Evolutionary conservation across 1,140 invertebrate species (phyloP), one percentile per base, ranked within the genome.

Genomic region (Pseudomyrmex dendroicus): DNA sequence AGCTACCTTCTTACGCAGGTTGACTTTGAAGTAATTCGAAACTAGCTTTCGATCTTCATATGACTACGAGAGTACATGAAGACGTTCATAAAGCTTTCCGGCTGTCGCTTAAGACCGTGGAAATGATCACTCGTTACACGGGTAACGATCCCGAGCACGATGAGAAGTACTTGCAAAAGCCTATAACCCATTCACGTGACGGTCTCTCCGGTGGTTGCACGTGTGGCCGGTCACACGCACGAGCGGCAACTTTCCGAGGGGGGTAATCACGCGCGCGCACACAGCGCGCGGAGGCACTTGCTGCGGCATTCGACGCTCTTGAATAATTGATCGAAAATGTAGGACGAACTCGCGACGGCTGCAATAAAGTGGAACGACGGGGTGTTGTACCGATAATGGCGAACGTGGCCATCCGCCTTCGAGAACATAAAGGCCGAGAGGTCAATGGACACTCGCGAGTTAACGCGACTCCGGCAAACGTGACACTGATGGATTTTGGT

Each of bases 291-390:
- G 56, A 17, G 17, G 22, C 22, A 67, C 44, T 78, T 59, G 76
- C 35, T 20, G 52, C 25, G 85, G 35, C 77, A 86, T 67, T 72
- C 68, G 67, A 73, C 46, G 56, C 50, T 54, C 46, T 59, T 91
- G 87, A 92, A 92, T 92, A 86, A 92, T 91, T 90, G 82, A 91
- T 90, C 76, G 64, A 73, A 82, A 84, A 90, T 90, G 87, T 90
- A 82, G 89, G 85, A 86, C 90, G 84, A 91, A 91, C 89, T 91
- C 84, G 88, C 84, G 90, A 90, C 77, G 68, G 48, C 64, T 25
- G 83, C 17, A 15, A 25, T 70, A 73, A 90, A 91, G 72, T 90
- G 62, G 84, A 70, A 56, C 84, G 66, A 61, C 57, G 61, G 82
- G 72, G 59, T 72, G 76, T 64, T 48, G 54, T 67, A 66, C 50